Conservation (phyloP, 1,140 invertebrate genomes). For the Lordiphosa collinella region DNA sequence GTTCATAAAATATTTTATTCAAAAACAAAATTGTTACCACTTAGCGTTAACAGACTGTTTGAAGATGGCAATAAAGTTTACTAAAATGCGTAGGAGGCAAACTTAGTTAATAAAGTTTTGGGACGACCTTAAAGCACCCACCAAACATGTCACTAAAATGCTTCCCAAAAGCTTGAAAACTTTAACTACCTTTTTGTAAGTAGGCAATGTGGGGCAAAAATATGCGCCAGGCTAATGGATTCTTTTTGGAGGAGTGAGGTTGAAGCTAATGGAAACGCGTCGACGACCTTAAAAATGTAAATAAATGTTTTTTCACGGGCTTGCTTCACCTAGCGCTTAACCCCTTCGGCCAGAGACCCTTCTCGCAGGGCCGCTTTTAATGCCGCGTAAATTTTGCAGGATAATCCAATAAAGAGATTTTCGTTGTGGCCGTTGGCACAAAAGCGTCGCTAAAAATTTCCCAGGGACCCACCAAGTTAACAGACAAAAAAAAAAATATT, state of each 20-base stretch:
- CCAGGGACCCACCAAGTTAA: conserved; percentile 7
- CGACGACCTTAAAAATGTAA: conserved; percentile 73
- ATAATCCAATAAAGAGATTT: conserved; percentile 77
- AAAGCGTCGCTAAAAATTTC: conserved; percentile 42
- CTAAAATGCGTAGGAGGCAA: no score
- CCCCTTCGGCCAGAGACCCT: conserved; percentile 33
- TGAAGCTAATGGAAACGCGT: conserved; percentile 57
- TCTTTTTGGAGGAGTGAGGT: conserved; percentile 24
- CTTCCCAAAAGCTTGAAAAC: neutral
- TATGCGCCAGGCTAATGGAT: conserved; percentile 69
- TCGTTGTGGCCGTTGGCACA: conserved; percentile 57
- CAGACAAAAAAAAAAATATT: conserved; percentile 16
- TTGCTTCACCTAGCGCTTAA: conserved; percentile 51
- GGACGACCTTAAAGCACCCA: no score
- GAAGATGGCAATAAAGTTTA: no score
- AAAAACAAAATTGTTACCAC: no score
- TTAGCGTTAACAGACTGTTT: no score
- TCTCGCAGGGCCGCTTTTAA: conserved; percentile 61
- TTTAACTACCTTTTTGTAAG: conserved; percentile 56
- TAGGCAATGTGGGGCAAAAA: conserved; percentile 47
- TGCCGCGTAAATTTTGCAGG: conserved; percentile 76
- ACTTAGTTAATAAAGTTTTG: no score
- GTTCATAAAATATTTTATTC: no score
- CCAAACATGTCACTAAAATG: no score
- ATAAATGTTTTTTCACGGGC: conserved; percentile 50